phyloP scores from a whole-genome alignment of 1,140 invertebrate genomes.

The Aporrectodea caliginosa region DNA sequence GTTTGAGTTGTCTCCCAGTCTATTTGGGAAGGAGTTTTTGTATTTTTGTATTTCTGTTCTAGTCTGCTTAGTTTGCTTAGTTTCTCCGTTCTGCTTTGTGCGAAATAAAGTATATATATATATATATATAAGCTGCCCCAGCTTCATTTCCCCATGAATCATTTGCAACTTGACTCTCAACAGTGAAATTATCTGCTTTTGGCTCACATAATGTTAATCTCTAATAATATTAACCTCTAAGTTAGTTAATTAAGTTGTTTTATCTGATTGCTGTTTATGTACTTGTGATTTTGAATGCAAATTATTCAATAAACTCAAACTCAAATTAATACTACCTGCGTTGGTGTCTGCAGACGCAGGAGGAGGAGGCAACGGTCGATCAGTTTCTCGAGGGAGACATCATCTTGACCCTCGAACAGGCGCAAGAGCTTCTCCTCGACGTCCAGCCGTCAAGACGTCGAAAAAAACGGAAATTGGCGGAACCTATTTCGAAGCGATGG shows the following conservation, averaged over 20 bases:
- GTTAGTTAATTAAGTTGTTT: not conserved
- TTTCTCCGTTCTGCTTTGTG: too few relatives aligned
- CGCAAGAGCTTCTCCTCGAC: conserved; percentile 39
- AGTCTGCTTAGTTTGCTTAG: too few relatives aligned
- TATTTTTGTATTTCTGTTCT: too few relatives aligned
- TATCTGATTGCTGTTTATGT: not conserved
- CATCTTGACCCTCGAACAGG: conserved; percentile 44
- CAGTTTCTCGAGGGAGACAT: conserved; percentile 43
- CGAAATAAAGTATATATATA: too few relatives aligned
- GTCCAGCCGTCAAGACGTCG: conserved; percentile 34
- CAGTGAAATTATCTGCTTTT: not conserved
- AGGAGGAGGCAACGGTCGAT: conserved; percentile 3
- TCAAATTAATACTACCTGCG: not conserved
- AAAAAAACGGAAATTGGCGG: conserved; percentile 50
- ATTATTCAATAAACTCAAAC: not conserved
- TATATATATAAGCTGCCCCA: too few relatives aligned
- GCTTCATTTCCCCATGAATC: too few relatives aligned
- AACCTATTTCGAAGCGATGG: conserved; percentile 47
- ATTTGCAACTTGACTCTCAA: not conserved
- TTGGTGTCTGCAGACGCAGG: not conserved
- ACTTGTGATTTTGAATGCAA: not conserved
- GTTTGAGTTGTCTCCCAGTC: too few relatives aligned
- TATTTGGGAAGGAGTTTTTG: too few relatives aligned
- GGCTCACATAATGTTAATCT: not conserved
- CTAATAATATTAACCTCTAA: not conserved